Percentiles rank a stretch among this genome's conserved stretches.
phyloP scores from a whole-genome alignment of 2,797 vertebrate species.

The Acanthurus tractus region DNA sequence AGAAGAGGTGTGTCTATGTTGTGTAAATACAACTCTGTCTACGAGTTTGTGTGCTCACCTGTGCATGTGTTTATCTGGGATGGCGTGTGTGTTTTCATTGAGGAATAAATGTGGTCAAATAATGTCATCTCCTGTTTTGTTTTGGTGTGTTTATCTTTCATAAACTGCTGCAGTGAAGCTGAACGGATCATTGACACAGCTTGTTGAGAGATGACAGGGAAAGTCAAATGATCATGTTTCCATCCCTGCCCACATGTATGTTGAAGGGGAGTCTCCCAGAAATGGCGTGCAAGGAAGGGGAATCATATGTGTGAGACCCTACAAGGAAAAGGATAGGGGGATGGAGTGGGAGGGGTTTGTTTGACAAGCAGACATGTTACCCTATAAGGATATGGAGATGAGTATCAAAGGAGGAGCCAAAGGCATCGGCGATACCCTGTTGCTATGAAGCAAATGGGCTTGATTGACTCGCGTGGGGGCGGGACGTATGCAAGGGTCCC shows the following conservation, averaged over 20 bases:
- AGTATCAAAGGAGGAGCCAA: slow-evolving; percentile 63
- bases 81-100: slow-evolving; percentile 42
- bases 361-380: slow-evolving; percentile 78
- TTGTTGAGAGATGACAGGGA: slow-evolving; percentile 51
- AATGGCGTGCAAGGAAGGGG: slow-evolving; percentile 39
- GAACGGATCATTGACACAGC: slow-evolving; percentile 36
- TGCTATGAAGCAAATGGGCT: slow-evolving; percentile 69
- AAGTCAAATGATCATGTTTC: slow-evolving; percentile 19
- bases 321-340: slow-evolving; percentile 65
- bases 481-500: slow-evolving; percentile 80
- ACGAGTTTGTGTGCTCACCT: slow-evolving; percentile 78
- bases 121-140: slow-evolving; percentile 62
- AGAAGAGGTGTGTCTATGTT: slow-evolving; percentile 50
- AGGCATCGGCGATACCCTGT: slow-evolving; percentile 61
- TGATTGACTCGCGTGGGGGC: slow-evolving; percentile 78
- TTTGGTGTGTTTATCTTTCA: slow-evolving; percentile 69
- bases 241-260: slow-evolving; percentile 40
- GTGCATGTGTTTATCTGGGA: slow-evolving; percentile 57
- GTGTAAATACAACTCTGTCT: slow-evolving; percentile 57
- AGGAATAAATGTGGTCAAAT: slow-evolving; percentile 49
- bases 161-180: slow-evolving; percentile 52
- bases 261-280: slow-evolving; percentile 44
- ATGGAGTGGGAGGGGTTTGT: slow-evolving; percentile 48
- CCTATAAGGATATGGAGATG: slow-evolving; percentile 79
- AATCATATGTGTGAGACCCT: slow-evolving; percentile 46